Conservation (phyloP, 1,140 invertebrate genomes). For the Orussus abietinus region DNA sequence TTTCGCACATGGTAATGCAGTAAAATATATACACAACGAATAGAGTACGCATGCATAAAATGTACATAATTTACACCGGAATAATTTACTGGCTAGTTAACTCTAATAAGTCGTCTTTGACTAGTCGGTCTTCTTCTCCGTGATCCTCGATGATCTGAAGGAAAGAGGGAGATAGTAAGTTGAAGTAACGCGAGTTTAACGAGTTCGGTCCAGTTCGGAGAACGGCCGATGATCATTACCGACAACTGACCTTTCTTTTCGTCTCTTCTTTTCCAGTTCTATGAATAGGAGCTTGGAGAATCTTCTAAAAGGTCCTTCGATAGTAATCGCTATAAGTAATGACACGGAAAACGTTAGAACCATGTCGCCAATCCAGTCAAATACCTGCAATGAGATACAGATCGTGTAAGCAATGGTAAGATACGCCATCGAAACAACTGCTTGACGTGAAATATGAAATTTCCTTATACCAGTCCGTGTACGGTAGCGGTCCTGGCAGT, state of each 20-base stretch:
- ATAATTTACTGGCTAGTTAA: too few species aligned
- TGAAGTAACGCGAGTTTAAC: background rate
- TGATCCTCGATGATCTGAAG: conserved; percentile 3
- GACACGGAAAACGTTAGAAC: conserved; percentile 28
- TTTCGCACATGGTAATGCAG: too few species aligned
- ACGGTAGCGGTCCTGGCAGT: conserved; percentile 26
- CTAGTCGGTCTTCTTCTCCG: conserved; percentile 11
- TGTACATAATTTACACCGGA: too few species aligned
- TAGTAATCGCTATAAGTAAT: conserved; percentile 27
- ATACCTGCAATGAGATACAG: background rate
- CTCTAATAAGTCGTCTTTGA: background rate
- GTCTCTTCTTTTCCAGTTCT: conserved; percentile 4
- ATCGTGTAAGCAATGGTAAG: too few species aligned
- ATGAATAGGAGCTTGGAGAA: conserved; percentile 32
- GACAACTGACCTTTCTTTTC: background rate
- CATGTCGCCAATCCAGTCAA: conserved; percentile 16
- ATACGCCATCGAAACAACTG: too few species aligned
- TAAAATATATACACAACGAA: too few species aligned
- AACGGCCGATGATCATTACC: background rate
- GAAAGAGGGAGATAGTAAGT: background rate
- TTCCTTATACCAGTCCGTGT: conserved; percentile 29
- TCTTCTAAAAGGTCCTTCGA: conserved; percentile 37
- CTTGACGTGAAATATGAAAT: too few species aligned
- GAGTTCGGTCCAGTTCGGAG: background rate
- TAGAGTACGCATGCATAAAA: too few species aligned